Conservation (phyloP, 2,888 invertebrate genomes). For the Drosophila nr. medialis region DNA sequence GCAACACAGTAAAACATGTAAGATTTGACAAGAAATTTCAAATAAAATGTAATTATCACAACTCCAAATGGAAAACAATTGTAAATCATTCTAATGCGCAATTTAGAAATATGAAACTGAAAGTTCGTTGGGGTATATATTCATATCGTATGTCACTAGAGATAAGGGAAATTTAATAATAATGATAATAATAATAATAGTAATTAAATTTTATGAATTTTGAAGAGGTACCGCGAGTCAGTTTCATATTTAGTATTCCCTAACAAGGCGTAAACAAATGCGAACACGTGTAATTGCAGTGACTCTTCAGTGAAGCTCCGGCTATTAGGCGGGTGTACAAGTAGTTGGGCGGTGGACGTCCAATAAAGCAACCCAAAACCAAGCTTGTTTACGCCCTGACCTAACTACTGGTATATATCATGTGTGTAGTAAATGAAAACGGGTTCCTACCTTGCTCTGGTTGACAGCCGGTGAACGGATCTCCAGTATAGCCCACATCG, state of each 20-base stretch:
- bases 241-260: constrained; percentile 56
- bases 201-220: background rate
- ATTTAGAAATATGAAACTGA: constrained; percentile 63
- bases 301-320: constrained; percentile 27
- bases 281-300: constrained; percentile 36
- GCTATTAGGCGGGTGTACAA: constrained; percentile 36
- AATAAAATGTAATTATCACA: constrained; percentile 45
- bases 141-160: constrained; percentile 7
- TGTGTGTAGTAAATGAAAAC: constrained; percentile 40
- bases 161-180: constrained; percentile 26
- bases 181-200: constrained; percentile 1
- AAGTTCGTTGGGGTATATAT: constrained; percentile 1
- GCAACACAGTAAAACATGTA: constrained; percentile 4
- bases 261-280: constrained; percentile 62
- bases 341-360: constrained; percentile 42
- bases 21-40: background rate
- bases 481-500: constrained; percentile 86
- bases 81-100: constrained; percentile 65
- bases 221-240: constrained; percentile 21
- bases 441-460: constrained; percentile 84
- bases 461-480: constrained; percentile 88
- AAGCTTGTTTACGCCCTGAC: constrained; percentile 71
- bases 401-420: constrained; percentile 53
- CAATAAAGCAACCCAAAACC: constrained; percentile 86
- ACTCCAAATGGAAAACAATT: constrained; percentile 33